Base-by-base conservation (phyloP, 2,113 vertebrate species). In the Uropsilus gracilis region DNA sequence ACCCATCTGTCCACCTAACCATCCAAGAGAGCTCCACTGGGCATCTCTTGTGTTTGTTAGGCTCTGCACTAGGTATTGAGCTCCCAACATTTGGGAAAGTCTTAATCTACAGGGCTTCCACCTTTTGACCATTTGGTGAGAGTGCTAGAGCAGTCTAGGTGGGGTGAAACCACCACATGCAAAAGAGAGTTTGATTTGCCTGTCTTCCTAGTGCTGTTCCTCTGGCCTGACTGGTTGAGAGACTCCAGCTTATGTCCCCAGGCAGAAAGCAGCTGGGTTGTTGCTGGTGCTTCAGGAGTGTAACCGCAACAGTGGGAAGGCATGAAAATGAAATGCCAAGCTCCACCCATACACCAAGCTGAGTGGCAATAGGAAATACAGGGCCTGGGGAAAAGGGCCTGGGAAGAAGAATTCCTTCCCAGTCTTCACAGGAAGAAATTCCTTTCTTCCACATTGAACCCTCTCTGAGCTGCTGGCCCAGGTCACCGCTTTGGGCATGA, bases 111-210 rank as follows among this genome's bases (percentile, higher is more conserved):
- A 88, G 53, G 46, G 24, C 18, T 93, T 90, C 80, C 71, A 89
- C 20, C 8, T 24, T 44, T 92, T 68, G 48, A 72, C 61, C 57
- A 94, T 61, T 24, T 48, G 32, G 68, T 37, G 24, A 91, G 12
- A 28, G 37, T 17, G 28, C 44, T 78, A 46, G 57, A 68, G 46
- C 37, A 22, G 53, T 22, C 20, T 55, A 22, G 53, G 6, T 55
- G 53, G 20, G 63, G 37, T 2, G 68, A 66, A 90, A 42, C 64
- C 91, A 34, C 48, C 28, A 22, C 48, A 42, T 64, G 46, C 66
- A n/a, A 61, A 71, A 24, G 72, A 42, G 32, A 89, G 64, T 92
- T 82, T 88, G 77, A 87, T 68, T 92, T 80, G 26, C 17, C 68
- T 71, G 69, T 71, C 53, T 93, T 95, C 30, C 69, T 20, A 73